Evolutionary conservation across 2,113 vertebrate species (phyloP), one percentile per base, ranked within the genome.

Genomic region (Osmerus mordax): DNA sequence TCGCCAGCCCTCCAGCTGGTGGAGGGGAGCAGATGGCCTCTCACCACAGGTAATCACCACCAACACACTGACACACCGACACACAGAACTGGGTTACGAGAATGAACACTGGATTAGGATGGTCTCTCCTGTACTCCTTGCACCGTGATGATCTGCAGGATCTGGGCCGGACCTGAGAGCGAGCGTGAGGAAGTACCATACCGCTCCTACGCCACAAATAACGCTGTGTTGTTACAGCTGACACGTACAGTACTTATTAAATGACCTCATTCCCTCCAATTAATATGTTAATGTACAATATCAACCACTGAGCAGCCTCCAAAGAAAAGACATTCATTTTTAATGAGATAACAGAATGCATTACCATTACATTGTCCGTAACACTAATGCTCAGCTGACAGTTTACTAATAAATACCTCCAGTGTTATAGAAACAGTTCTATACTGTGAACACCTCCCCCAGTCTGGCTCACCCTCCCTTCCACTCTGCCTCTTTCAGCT

Each of bases 41-140:
- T 77, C 88, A 86, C 85, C 83, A 87, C 89, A 89, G 88, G 89
- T 85, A 82, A 89, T 84, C 84, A 81, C 78, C 81, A 81, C 66
- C 79, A 77, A 79, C 84, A 71, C 75, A 71, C 85, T 81, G 87
- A 83, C 77, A 79, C 81, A 76, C 74, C 83, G 63, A 78, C 79
- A 78, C 65, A 71, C 75, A 73, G 72, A 82, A 79, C 80, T 78
- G 84, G 82, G 74, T 73, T 80, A 86, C 69, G 81, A 75, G 78
- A 83, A 47, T 18, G 25, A 64, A 36, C 29, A 36, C 18, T 64
- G 41, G 41, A 47, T 47, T 12, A 47, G 2, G 41, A 47, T 47
- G 9, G 41, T 47, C 41, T 47, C 41, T 47, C 41, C 41, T 47
- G 41, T 0, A 47, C 41, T 47, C 41, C 9, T 12, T 4, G 41